Percentiles rank a stretch among this genome's conserved stretches.
These are phyloP conservation scores for Indri indri DNA, from an alignment of 2,113 vertebrate species.

Conservation along the genomic window DNA sequence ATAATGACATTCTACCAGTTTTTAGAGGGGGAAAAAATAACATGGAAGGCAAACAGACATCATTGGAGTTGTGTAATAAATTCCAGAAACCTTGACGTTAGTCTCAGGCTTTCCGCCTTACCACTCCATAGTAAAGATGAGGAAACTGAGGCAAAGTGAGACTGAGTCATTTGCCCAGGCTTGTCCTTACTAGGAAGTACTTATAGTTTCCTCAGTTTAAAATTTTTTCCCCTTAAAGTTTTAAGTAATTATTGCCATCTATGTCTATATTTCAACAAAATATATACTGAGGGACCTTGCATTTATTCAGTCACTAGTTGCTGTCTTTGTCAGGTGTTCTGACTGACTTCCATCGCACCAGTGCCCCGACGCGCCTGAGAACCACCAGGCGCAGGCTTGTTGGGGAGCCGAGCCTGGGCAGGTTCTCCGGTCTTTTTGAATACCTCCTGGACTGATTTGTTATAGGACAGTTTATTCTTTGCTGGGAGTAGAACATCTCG, in stretches of 20 bases:
- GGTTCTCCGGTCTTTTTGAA: background rate
- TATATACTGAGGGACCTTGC: background rate
- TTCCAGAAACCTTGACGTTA: background rate
- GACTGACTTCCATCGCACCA: background rate
- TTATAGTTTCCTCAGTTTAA: background rate
- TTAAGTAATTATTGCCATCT: background rate
- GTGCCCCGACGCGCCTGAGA: background rate
- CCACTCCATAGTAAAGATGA: background rate
- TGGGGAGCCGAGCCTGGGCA: background rate
- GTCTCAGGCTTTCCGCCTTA: background rate
- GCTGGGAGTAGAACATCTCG: background rate
- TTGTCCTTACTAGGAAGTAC: background rate
- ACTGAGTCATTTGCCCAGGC: background rate
- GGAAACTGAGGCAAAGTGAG: background rate
- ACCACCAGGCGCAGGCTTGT: background rate
- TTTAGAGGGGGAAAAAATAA: background rate
- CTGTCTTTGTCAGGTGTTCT: background rate
- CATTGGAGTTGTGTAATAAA: background rate
- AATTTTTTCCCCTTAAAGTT: background rate
- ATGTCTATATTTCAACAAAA: background rate
- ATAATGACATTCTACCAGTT: background rate
- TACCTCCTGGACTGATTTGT: background rate
- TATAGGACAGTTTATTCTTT: constrained; percentile 38
- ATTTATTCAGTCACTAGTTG: background rate
- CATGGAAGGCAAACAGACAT: background rate